These are phyloP conservation scores for Mermis nigrescens DNA, from an alignment of 2,888 invertebrate species.

Conservation along the genomic window DNA sequence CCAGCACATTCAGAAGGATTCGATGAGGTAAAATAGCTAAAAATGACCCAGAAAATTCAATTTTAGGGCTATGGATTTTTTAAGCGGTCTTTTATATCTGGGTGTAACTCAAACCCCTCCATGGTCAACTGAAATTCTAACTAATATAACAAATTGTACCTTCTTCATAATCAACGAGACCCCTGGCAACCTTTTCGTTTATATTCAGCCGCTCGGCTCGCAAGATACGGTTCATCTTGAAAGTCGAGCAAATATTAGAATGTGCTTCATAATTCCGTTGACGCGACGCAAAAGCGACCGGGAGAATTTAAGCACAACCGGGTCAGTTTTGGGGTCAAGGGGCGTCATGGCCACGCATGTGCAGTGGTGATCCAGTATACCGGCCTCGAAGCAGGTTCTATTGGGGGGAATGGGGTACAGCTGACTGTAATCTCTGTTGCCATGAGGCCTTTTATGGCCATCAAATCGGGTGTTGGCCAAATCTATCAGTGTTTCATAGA, in stretches of 20 bases:
- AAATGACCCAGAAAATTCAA: too few species aligned
- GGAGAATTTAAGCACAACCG: too few species aligned
- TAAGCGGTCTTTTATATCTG: too few species aligned
- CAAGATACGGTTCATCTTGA: background rate
- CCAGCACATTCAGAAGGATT: too few species aligned
- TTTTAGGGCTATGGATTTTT: too few species aligned
- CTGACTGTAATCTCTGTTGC: constrained; percentile 1
- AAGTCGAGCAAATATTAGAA: background rate
- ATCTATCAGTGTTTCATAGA: constrained; percentile 9
- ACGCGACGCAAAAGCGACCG: too few species aligned
- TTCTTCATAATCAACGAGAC: background rate
- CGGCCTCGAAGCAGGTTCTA: constrained; percentile 7
- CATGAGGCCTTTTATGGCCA: background rate
- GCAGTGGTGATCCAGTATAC: constrained; percentile 10
- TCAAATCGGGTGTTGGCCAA: background rate
- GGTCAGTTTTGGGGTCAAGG: background rate
- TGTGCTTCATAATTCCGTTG: too few species aligned
- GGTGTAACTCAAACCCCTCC: too few species aligned
- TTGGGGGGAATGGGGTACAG: constrained; percentile 5
- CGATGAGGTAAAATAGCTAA: too few species aligned
- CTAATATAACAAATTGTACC: too few species aligned
- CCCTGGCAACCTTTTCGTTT: background rate
- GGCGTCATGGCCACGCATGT: constrained; percentile 4
- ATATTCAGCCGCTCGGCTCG: background rate
- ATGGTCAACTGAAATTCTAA: too few species aligned